Percentiles rank a stretch among this genome's conserved stretches.
Evolutionary conservation across 2,888 invertebrate genomes (phyloP).

Genomic region (Trissolcus japonicus): DNA sequence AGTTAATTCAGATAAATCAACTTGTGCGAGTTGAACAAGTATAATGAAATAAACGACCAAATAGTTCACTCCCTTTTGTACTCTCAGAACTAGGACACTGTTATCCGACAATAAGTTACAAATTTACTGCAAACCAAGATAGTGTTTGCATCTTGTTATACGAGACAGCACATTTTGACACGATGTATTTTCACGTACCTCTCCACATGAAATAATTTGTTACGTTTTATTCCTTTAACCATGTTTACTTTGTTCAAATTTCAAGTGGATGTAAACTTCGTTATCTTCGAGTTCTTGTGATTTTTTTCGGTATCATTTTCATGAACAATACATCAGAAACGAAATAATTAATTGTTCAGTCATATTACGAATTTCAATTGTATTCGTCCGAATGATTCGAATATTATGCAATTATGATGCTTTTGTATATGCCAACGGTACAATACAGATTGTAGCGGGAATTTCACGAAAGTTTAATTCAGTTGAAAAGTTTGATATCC

Average conservation of each 20-base stretch:
- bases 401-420: slow-evolving; percentile 21
- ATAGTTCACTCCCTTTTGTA: slow-evolving; percentile 45
- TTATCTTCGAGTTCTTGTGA: too few species aligned
- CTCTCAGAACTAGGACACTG: slow-evolving; percentile 43
- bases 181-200: slow-evolving; percentile 19
- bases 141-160: slow-evolving; percentile 51
- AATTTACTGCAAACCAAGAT: slow-evolving; percentile 48
- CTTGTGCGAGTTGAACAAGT: slow-evolving; percentile 35
- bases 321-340: too few species aligned
- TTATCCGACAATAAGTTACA: slow-evolving; percentile 50
- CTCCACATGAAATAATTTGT: slow-evolving; percentile 22
- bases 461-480: slow-evolving; percentile 1
- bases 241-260: slow-evolving; percentile 1
- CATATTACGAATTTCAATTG: slow-evolving; percentile 39
- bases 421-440: slow-evolving; percentile 7
- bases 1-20: slow-evolving; percentile 42
- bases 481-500: slow-evolving; percentile 6
- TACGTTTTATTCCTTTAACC: slow-evolving; percentile 23
- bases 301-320: too few species aligned
- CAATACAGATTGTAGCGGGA: not conserved
- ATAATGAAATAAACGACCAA: slow-evolving; percentile 47
- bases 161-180: slow-evolving; percentile 36
- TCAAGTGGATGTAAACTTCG: not conserved
- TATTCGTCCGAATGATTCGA: slow-evolving; percentile 11
- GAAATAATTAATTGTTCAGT: not conserved